Percentiles rank a stretch among this genome's conserved stretches.
phyloP scores from a whole-genome alignment of 2,797 vertebrate species.

The Trematomus bernacchii region DNA sequence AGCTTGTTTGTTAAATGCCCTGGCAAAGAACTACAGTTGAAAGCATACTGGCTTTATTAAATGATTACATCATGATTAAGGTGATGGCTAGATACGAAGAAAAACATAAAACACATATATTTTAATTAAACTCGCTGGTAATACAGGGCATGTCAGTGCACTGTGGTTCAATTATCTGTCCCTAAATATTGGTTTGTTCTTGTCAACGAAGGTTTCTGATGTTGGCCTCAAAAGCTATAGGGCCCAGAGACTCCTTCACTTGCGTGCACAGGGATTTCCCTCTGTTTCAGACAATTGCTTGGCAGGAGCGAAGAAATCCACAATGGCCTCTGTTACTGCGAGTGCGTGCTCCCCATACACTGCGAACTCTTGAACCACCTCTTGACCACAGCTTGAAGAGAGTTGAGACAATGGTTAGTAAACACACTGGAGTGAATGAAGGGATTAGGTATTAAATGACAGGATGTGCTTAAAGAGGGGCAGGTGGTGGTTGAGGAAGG shows the following conservation, averaged over 20 bases:
- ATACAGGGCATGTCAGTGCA: neutral
- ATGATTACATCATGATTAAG: too few relatives aligned
- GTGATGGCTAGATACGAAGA: too few relatives aligned
- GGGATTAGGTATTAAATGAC: conserved; percentile 87
- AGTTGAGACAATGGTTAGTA: conserved; percentile 82
- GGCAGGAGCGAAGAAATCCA: conserved; percentile 67
- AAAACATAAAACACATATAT: too few relatives aligned
- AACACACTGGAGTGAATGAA: conserved; percentile 80
- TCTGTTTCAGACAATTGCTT: conserved; percentile 70
- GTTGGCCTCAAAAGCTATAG: conserved; percentile 30
- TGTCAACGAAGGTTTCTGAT: conserved; percentile 15
- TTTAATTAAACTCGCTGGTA: neutral
- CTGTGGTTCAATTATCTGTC: conserved; percentile 22
- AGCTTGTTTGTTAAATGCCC: too few relatives aligned
- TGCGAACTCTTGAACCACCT: conserved; percentile 86
- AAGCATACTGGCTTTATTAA: too few relatives aligned
- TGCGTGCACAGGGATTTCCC: conserved; percentile 45
- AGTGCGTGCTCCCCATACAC: conserved; percentile 67
- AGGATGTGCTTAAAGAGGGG: conserved; percentile 84
- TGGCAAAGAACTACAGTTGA: too few relatives aligned
- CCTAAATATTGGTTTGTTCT: conserved; percentile 26
- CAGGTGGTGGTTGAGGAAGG: conserved; percentile 82
- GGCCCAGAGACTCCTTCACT: conserved; percentile 39
- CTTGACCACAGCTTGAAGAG: conserved; percentile 84
- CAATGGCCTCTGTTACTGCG: conserved; percentile 71